Percentiles rank a stretch among this genome's conserved stretches.
Evolutionary conservation across 2,888 invertebrate species (phyloP).

Genomic region (Drosophila mettleri): DNA sequence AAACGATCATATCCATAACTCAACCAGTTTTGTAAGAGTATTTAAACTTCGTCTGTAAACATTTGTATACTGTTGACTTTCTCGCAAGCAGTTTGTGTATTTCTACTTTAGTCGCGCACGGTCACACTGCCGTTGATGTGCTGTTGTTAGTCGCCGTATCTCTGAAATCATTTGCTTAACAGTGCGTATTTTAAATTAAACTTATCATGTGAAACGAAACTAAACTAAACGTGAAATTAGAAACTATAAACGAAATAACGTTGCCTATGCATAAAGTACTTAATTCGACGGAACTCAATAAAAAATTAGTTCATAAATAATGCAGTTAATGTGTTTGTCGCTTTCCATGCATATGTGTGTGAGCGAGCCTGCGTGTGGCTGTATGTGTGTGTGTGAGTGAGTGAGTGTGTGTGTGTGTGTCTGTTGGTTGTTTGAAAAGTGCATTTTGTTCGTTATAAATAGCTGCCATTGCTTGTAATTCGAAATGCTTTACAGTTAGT

Average conservation of each 20-base stretch:
- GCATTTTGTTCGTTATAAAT: constrained; percentile 51
- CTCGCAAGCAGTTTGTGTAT: neutral
- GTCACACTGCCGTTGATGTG: constrained; percentile 36
- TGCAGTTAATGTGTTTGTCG: constrained; percentile 11
- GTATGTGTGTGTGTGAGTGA: constrained; percentile 2
- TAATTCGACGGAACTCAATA: constrained; percentile 1
- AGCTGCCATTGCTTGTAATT: constrained; percentile 30
- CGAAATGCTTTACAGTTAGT: neutral
- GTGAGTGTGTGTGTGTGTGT: constrained; percentile 25
- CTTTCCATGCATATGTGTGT: neutral
- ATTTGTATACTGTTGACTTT: neutral
- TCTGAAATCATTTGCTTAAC: constrained; percentile 13
- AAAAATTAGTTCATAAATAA: constrained; percentile 3
- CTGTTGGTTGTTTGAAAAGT: constrained; percentile 50
- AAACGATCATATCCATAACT: neutral
- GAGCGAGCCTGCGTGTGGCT: too few relatives aligned
- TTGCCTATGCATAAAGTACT: constrained; percentile 24
- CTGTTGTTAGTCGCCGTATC: constrained; percentile 37
- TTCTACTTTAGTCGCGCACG: constrained; percentile 1
- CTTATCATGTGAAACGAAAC: constrained; percentile 37
- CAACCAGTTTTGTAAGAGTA: neutral
- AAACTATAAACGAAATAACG: constrained; percentile 22
- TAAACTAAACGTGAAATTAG: constrained; percentile 8
- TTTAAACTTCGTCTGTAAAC: neutral
- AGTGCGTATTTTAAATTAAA: constrained; percentile 25